Percentiles rank a stretch among this genome's conserved stretches.
These are phyloP conservation scores for Macropus fuliginosus DNA, from an alignment of 2,797 vertebrate species.

Conservation along the genomic window DNA sequence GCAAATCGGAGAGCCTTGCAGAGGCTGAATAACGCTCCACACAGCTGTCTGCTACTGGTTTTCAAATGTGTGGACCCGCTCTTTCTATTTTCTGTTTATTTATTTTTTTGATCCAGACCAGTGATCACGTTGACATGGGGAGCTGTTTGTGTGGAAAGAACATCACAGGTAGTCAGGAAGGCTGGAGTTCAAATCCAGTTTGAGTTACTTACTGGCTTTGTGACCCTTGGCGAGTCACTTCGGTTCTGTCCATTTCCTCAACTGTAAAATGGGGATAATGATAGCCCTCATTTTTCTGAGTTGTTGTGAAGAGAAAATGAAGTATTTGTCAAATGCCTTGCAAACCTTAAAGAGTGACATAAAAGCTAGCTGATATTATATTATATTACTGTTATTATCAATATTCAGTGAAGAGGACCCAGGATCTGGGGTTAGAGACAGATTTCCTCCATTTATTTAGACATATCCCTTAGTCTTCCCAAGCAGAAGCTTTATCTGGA, in stretches of 20 bases:
- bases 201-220: background rate
- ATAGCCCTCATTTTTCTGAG: background rate
- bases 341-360: background rate
- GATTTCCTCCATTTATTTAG: background rate
- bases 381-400: too few relatives aligned
- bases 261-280: background rate
- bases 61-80: background rate
- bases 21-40: too few relatives aligned
- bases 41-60: fast-evolving
- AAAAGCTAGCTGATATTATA: too few relatives aligned
- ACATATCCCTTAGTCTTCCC: background rate
- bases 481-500: background rate
- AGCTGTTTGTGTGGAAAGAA: background rate
- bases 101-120: background rate
- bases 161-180: background rate
- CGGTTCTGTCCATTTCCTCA: background rate
- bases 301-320: background rate
- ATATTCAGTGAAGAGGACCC: background rate
- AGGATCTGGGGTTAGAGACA: background rate
- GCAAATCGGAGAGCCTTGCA: background rate
- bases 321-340: background rate
- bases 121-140: background rate
- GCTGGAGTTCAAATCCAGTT: background rate
- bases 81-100: background rate
- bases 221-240: background rate